phyloP scores from a whole-genome alignment of 2,888 invertebrate species.

The Netelia virgata region DNA sequence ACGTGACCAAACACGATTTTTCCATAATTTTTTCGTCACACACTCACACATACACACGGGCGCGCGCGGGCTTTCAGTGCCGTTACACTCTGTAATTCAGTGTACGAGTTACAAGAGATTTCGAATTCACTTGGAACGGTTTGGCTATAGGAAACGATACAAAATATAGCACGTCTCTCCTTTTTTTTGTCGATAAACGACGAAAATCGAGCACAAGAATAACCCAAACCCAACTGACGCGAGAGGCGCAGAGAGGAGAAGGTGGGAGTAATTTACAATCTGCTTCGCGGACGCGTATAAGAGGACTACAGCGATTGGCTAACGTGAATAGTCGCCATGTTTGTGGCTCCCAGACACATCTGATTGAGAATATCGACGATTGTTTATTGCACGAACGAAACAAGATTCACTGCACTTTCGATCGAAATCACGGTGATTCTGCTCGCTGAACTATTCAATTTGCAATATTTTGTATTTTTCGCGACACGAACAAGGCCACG shows the following conservation, averaged over 20 bases:
- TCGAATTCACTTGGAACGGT: background rate
- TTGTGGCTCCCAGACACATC: conserved; percentile 73
- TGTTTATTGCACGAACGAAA: background rate
- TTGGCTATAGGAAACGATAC: background rate
- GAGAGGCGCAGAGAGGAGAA: conserved; percentile 81
- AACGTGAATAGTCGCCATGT: conserved; percentile 89
- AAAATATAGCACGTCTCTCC: conserved; percentile 47
- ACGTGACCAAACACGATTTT: conserved; percentile 87
- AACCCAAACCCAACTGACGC: conserved; percentile 87
- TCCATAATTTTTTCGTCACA: conserved; percentile 73
- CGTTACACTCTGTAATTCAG: background rate
- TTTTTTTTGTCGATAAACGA: conserved; percentile 68
- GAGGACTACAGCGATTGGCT: conserved; percentile 90
- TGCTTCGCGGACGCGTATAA: conserved; percentile 84
- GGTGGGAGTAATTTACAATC: conserved; percentile 88
- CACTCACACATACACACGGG: conserved; percentile 15
- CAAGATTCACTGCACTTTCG: conserved; percentile 4
- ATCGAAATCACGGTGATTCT: background rate
- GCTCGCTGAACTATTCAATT: background rate
- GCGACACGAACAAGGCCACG: conserved; percentile 31
- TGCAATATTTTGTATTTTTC: conserved; percentile 13
- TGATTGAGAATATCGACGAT: background rate
- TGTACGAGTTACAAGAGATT: background rate
- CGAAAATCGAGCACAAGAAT: conserved; percentile 74
- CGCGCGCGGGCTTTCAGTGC: background rate